A percentile compares a stretch with the other conserved stretches of the same genome.
These are phyloP conservation scores for Teinopalpus imperialis DNA, from an alignment of 2,888 invertebrate genomes.

Conservation along the genomic window DNA sequence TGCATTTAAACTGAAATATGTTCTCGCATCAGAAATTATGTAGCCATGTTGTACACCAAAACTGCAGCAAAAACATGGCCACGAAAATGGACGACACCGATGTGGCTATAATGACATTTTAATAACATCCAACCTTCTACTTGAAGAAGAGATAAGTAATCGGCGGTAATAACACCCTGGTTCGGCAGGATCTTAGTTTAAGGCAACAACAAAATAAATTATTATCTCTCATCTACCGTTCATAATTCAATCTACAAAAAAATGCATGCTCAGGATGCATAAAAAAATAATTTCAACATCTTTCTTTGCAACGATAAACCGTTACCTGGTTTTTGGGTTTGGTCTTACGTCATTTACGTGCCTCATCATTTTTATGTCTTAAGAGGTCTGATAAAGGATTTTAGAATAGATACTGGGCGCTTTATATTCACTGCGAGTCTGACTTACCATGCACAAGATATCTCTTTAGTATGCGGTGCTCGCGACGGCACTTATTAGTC, in stretches of 20 bases:
- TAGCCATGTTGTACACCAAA: conserved; percentile 58
- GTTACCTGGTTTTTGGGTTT: conserved; percentile 14
- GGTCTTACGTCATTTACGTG: conserved; percentile 19
- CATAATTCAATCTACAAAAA: conserved; percentile 13
- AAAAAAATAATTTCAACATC: conserved; percentile 10
- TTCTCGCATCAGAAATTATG: conserved; percentile 11
- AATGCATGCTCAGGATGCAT: not conserved
- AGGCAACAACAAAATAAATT: conserved; percentile 12
- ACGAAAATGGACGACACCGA: conserved; percentile 74
- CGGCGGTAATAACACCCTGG: conserved; percentile 60
- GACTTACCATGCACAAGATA: conserved; percentile 67
- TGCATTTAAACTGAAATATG: conserved; percentile 45
- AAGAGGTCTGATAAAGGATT: conserved; percentile 61
- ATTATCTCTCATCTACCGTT: conserved; percentile 1
- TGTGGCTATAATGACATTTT: conserved; percentile 79
- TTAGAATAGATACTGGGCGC: conserved; percentile 55
- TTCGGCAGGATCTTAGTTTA: conserved; percentile 12
- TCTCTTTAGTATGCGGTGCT: conserved; percentile 74
- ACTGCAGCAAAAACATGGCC: conserved; percentile 74
- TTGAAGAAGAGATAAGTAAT: conserved; percentile 67
- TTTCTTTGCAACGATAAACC: conserved; percentile 10
- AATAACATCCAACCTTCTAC: conserved; percentile 77
- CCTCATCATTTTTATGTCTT: conserved; percentile 33
- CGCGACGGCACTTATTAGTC: conserved; percentile 75
- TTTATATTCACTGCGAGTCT: conserved; percentile 72